A percentile compares a stretch with the other conserved stretches of the same genome.
Conservation (phyloP, 2,797 vertebrate genomes). For the Danio choprae region DNA sequence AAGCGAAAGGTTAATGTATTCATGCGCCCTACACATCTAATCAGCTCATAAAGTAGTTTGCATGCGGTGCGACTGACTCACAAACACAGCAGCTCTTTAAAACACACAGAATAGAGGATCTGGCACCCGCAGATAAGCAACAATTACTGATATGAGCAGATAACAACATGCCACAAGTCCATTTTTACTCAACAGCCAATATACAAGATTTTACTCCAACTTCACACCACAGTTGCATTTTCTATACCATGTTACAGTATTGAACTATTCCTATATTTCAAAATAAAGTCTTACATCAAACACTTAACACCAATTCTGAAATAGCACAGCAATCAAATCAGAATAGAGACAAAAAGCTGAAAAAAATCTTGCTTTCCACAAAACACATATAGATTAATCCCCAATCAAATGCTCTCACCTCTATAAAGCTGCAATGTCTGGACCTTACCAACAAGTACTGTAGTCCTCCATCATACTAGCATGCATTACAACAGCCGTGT, state of each 20-base stretch:
- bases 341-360: slow-evolving; percentile 3
- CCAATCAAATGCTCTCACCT: slow-evolving; percentile 50
- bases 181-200: no score
- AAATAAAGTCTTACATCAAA: background rate
- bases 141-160: background rate
- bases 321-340: slow-evolving; percentile 26
- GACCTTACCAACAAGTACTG: slow-evolving; percentile 47
- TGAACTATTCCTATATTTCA: background rate
- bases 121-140: background rate
- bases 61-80: slow-evolving; percentile 15
- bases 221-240: background rate
- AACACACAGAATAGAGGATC: slow-evolving; percentile 4
- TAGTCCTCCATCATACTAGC: slow-evolving; percentile 55
- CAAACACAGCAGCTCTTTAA: slow-evolving; percentile 15
- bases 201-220: background rate
- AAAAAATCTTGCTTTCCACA: background rate
- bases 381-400: slow-evolving; percentile 5
- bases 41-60: slow-evolving; percentile 28
- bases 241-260: background rate
- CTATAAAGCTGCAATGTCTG: slow-evolving; percentile 47
- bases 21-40: slow-evolving; percentile 11
- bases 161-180: background rate
- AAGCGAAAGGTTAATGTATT: slow-evolving; percentile 46
- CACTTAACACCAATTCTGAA: background rate
- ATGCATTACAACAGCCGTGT: slow-evolving; percentile 48